These are phyloP conservation scores for Paracentrotus lividus DNA, from an alignment of 53 echinoderm and acorn worm genomes.

Conservation along the genomic window DNA sequence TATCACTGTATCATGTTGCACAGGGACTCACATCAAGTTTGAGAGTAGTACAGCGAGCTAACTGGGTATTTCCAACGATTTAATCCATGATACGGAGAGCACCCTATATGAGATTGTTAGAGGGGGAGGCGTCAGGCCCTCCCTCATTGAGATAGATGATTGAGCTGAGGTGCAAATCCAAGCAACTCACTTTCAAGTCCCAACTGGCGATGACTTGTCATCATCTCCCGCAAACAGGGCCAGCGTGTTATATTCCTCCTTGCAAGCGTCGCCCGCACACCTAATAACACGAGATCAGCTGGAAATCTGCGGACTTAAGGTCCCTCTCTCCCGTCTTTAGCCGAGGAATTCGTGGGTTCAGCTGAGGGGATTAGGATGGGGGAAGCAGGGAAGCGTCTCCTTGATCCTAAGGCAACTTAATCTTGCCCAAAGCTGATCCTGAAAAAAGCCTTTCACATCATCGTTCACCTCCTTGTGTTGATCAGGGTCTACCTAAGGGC, in stretches of 20 bases:
- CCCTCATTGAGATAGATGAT: background rate
- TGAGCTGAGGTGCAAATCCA: slow-evolving; percentile 41
- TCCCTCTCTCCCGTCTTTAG: slow-evolving; percentile 44
- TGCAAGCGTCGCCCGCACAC: slow-evolving; percentile 12
- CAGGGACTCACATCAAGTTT: background rate
- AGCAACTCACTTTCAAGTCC: slow-evolving; percentile 56
- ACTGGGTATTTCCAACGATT: slow-evolving; percentile 55
- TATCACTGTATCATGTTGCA: slow-evolving; percentile 52
- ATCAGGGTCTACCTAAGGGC: slow-evolving; percentile 8
- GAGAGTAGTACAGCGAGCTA: slow-evolving; percentile 24
- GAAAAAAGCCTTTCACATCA: slow-evolving; percentile 52
- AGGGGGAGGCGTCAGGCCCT: slow-evolving; percentile 44
- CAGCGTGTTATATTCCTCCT: slow-evolving; percentile 7
- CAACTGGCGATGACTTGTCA: slow-evolving; percentile 59
- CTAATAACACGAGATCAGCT: slow-evolving; percentile 63
- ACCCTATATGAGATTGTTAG: slow-evolving; percentile 2
- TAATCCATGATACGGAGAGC: slow-evolving; percentile 57
- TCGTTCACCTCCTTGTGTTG: background rate
- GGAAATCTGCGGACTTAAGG: slow-evolving; percentile 5
- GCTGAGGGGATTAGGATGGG: slow-evolving; percentile 49
- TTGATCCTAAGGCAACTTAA: slow-evolving; percentile 68
- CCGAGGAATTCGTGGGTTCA: slow-evolving; percentile 43
- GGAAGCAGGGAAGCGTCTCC: slow-evolving; percentile 58
- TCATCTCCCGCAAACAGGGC: slow-evolving; percentile 11
- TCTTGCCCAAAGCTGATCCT: slow-evolving; percentile 60